A percentile compares a stretch with the other conserved stretches of the same genome.
phyloP scores from a whole-genome alignment of 1,140 invertebrate species.

The Portunus trituberculatus region DNA sequence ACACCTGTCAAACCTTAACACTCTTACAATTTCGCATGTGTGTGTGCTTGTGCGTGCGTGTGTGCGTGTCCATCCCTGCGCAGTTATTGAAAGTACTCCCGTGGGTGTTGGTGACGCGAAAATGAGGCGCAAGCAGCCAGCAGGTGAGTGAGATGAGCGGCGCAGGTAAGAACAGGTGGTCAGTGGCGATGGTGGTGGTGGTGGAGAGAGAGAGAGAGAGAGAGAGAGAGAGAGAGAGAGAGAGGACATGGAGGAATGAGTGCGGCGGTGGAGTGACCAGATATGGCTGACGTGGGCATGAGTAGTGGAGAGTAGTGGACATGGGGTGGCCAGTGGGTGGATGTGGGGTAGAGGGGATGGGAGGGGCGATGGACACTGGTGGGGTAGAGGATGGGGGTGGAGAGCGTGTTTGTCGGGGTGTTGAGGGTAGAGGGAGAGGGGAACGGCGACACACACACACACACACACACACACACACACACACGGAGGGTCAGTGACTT shows the following conservation, averaged over 20 bases:
- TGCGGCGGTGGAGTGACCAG: not conserved
- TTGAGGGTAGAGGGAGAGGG: not conserved
- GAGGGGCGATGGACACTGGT: not conserved
- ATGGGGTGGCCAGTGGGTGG: not conserved
- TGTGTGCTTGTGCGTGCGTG: not conserved
- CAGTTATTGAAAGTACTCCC: not conserved
- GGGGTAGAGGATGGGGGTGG: not conserved
- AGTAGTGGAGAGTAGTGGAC: not conserved
- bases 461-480: not conserved
- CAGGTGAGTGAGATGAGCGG: not conserved
- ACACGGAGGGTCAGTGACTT: not conserved
- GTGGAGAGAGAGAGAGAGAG: not conserved
- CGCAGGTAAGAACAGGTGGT: not conserved
- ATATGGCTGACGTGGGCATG: slow-evolving; percentile 4
- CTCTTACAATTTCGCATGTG: not conserved
- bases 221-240: slow-evolving; percentile 21
- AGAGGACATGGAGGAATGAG: slow-evolving; percentile 31
- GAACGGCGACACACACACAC: not conserved
- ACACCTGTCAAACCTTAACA: not conserved
- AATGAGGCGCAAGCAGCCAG: not conserved
- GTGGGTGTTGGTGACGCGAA: not conserved
- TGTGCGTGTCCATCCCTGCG: not conserved
- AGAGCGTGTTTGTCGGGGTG: not conserved
- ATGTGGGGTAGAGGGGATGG: not conserved
- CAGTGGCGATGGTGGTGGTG: not conserved